Evolutionary conservation across 2,888 invertebrate genomes (phyloP), one percentile per base, ranked within the genome.

Genomic region (Lochmaea crataegi): DNA sequence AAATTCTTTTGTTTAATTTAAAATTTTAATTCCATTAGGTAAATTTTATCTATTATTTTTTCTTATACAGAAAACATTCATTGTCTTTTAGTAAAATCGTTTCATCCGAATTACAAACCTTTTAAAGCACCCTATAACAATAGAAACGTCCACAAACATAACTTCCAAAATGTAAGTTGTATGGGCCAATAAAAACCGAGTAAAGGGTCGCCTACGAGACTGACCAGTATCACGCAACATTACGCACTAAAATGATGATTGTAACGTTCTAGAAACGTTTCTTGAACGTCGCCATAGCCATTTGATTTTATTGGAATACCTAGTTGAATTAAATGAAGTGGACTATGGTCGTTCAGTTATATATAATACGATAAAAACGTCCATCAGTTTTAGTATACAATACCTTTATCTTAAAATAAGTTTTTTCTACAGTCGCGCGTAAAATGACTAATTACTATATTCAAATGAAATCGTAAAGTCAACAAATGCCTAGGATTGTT

Each of bases 241-340:
- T 80, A 78, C 79, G 79, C 78, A 78, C 78, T 65, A 71, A 60
- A 71, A 77, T 69, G 78, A 75, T 76, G 76, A 78, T 78, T 76
- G 74, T 75, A 71, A 76, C 68, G 74, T 71, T 68, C 48, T 32
- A 42, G 68, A 69, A 74, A 74, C 71, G 76, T 72, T 74, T 64
- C 69, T 74, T 56, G 68, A 73, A 74, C 72, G 73, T 76, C 66
- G 61, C 67, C 67, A 66, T 71, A 73, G 72, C 68, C 75, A 65
- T 77, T 75, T 71, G 72, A 74, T 77, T 77, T 77, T 77, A 75
- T 77, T 77, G 26, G 72, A 70, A 73, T 53, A 65, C 65, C 65
- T 69, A 68, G 70, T 68, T 68, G 68, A 71, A 75, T 71, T 76
- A 73, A 76, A 76, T 75, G 76, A 75, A 75, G 75, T 71, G 75